Conservation (phyloP, 1,140 invertebrate genomes). For the Procambarus virginalis region DNA sequence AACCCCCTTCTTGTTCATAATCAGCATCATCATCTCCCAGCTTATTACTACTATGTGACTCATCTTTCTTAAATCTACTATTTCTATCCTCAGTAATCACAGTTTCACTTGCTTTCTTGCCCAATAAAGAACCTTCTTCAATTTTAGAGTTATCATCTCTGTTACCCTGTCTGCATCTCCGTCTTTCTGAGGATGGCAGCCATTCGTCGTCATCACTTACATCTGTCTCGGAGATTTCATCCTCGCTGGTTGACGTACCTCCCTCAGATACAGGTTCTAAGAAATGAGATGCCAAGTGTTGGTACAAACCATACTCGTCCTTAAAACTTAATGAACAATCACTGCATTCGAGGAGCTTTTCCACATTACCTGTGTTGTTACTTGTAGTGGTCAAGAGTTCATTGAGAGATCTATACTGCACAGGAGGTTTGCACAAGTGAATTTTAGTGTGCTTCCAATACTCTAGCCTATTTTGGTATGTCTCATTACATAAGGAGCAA, state of each 20-base stretch:
- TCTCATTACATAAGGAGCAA: constrained; percentile 22
- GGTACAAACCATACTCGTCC: constrained; percentile 12
- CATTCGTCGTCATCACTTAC: constrained; percentile 27
- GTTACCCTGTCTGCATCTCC: not conserved
- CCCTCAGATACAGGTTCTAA: not conserved
- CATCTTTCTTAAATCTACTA: not conserved
- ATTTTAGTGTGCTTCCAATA: constrained; percentile 21
- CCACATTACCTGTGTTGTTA: not conserved
- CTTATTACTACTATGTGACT: not conserved
- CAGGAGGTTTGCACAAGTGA: constrained; percentile 3
- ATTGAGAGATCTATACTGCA: not conserved
- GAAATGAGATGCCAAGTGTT: constrained; percentile 34
- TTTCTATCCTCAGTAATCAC: not conserved
- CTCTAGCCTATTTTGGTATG: constrained; percentile 7
- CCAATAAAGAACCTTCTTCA: not conserved
- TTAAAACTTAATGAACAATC: constrained; percentile 24
- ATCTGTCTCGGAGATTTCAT: not conserved
- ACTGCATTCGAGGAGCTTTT: constrained; percentile 22
- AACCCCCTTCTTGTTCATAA: not conserved
- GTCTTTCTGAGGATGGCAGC: constrained; percentile 13
- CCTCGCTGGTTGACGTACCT: not conserved
- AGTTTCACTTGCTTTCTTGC: not conserved
- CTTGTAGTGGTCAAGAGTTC: not conserved
- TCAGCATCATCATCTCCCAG: not conserved
- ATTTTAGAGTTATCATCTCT: not conserved